Base-by-base conservation (phyloP, 2,797 vertebrate genomes). In the Psittacula derbiana region DNA sequence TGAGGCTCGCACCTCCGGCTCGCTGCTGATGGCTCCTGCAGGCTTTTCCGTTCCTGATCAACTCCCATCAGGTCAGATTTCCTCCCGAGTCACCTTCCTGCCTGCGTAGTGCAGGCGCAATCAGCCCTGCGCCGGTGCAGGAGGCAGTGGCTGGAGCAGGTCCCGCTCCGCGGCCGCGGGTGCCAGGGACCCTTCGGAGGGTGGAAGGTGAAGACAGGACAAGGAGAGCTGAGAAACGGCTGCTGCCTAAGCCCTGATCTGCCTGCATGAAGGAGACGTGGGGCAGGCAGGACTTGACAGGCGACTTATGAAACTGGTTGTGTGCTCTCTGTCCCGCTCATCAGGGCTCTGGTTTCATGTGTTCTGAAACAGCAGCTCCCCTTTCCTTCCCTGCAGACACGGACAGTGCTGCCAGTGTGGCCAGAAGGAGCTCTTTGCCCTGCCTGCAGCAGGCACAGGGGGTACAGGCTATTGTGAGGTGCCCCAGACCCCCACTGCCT, bases 331-430 rank as follows among this genome's bases (percentile, higher is more conserved):
- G 1, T 72, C 19, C 18, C 11, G 1, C 76, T 83, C 40, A 19
- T 28, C 43, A 58, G 38, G 49, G 43, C 41, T 65, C 46, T 71
- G 78, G 25, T 86, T 81, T 88, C n/a, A 31, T 2, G 8, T 70
- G 12, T 44, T 67, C 46, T 79, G 44, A 49, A 65, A 40, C 50
- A 60, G 23, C 41, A 75, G 25, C 43, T 71, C 58, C n/a, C 9
- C 38, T 75, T 57, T 60, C 18, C 33, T 47, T 52, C 43, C 10
- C 12, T 31, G 11, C 38, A 52, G 52, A 20, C 38, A 27, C 9
- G 0, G 0, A 18, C 1, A 0, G 44, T 44, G 44, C 49, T 65
- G 44, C 44, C 55, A 55, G 17, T 11, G 4, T 30, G 53, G 14
- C 8, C 47, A 41, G 28, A 24, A 64, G 60, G 36, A 79, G 19